Conservation (phyloP, 1,140 invertebrate species). For the Himalopsyche phryganea region DNA sequence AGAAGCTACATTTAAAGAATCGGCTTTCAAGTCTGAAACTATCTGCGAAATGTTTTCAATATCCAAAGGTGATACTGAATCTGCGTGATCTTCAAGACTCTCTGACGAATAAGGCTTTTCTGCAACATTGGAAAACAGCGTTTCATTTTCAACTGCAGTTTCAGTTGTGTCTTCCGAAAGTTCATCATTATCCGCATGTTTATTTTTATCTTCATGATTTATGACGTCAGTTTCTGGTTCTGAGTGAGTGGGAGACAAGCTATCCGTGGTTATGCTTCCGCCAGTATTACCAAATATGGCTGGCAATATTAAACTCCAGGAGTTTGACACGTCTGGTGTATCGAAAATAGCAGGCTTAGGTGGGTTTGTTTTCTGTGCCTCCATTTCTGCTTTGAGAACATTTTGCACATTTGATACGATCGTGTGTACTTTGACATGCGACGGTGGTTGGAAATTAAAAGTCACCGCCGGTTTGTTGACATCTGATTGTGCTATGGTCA, state of each 20-base stretch:
- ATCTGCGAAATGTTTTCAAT: no score
- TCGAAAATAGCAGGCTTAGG: conserved; percentile 56
- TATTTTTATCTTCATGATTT: conserved; percentile 36
- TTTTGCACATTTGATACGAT: conserved; percentile 78
- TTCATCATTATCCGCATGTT: conserved; percentile 1
- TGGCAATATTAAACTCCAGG: conserved; percentile 78
- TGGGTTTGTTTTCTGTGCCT: conserved; percentile 61
- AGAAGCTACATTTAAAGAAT: conserved; percentile 4
- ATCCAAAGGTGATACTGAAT: no score
- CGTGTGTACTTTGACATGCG: conserved; percentile 68
- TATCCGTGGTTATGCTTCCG: conserved; percentile 58
- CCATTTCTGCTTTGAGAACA: conserved; percentile 74
- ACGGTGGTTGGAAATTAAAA: conserved; percentile 48
- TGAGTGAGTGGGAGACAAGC: conserved; percentile 50
- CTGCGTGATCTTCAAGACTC: conserved; percentile 8
- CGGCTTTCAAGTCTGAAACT: conserved; percentile 14
- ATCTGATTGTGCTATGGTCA: conserved; percentile 50
- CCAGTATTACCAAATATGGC: conserved; percentile 70
- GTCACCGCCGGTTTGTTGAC: conserved; percentile 44
- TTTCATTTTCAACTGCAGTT: not conserved
- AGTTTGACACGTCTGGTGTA: conserved; percentile 65
- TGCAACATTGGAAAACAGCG: no score
- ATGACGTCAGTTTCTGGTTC: conserved; percentile 56
- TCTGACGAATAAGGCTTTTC: conserved; percentile 7
- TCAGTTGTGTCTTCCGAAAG: conserved; percentile 4